Evolutionary conservation across 2,113 vertebrate species (phyloP), one percentile per base, ranked within the genome.

Genomic region (Dicentrarchus labrax): DNA sequence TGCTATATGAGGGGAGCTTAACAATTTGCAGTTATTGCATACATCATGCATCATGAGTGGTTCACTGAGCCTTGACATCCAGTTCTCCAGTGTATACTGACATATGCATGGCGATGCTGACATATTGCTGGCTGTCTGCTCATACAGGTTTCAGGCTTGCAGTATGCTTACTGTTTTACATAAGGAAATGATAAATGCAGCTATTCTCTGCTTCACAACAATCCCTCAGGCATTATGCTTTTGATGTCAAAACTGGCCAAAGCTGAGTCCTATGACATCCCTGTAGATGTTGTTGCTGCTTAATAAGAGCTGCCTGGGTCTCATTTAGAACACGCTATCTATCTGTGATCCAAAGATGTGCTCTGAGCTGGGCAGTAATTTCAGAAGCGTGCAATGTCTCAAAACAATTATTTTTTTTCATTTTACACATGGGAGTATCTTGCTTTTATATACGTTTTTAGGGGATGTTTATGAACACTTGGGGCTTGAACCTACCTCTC

Each of bases 141-240:
- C 66, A 45, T 66, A 43, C 12, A 39, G 30, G 17, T n/a, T 72
- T 72, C 38, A 62, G 66, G 51, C 54, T 22, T 65, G 39, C 72
- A 66, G 16, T 47, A 47, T 54, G 68, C 53, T 77, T 65, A n/a
- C 48, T 68, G 56, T 82, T 84, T 85, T 76, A 60, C 47, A 83
- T 66, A 72, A 86, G 69, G 72, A 82, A 86, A 88, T 87, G 74
- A 91, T 85, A 83, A 75, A 84, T 82, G 67, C 66, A 67, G 77
- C 84, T 83, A 30, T 76, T 82, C 57, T 67, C 69, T 36, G 65
- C 72, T 64, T 66, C 68, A 51, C 45, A 76, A 78, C 61, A 75
- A 19, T 56, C 66, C 70, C 69, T 36, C 6, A 45, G 80, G 82
- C 65, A 4, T 64, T 72, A 21, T 56, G 45, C 36, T 71, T 76